Evolutionary conservation across 1,140 invertebrate species (phyloP), one percentile per base, ranked within the genome.

Genomic region (Ostrea edulis): DNA sequence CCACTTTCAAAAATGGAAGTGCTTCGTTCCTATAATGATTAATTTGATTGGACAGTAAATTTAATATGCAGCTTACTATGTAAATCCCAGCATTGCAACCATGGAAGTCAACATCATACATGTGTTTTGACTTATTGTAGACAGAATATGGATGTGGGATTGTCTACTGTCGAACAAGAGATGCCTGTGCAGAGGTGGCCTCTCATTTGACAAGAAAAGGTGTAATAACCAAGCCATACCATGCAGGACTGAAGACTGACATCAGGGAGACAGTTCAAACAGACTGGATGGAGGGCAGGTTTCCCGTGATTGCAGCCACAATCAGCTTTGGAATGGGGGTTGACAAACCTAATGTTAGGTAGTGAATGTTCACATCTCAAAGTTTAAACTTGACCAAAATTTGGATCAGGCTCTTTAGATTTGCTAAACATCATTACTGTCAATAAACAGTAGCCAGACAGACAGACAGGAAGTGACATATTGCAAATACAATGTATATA

Each of bases 281-380:
- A 77, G 95, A 96, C 35, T 97, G 97, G 97, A 96, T 96, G 95
- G 93, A 95, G 85, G 97, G 96, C 14, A 94, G 95, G 85, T 95
- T 96, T 65, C 96, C 96, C n/a, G 95, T 97, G 4, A 94, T 96
- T 85, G 94, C 93, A 84, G 95, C 95, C 11, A 97, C 97, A 22
- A 96, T 97, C 88, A 97, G 96, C 92, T 97, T 97, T 95, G 97
- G 97, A 35, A 97, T 97, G 97, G 97, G 97, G 68, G 96, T 97
- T 22, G 97, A 97, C 93, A 97, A 97, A 94, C 93, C 96, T 2
- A 95, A 96, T 90, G 97, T 97, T 14, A 96, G 97, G 96, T 96
- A 91, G 87, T 35, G 20, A 20, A 20, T 20, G 58, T 2, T 5
- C 25, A 35, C 29, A 14, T 81, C 14, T 65, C 17, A 20, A 7